These are phyloP conservation scores for Tyria jacobaeae DNA, from an alignment of 2,888 invertebrate species.

Conservation along the genomic window DNA sequence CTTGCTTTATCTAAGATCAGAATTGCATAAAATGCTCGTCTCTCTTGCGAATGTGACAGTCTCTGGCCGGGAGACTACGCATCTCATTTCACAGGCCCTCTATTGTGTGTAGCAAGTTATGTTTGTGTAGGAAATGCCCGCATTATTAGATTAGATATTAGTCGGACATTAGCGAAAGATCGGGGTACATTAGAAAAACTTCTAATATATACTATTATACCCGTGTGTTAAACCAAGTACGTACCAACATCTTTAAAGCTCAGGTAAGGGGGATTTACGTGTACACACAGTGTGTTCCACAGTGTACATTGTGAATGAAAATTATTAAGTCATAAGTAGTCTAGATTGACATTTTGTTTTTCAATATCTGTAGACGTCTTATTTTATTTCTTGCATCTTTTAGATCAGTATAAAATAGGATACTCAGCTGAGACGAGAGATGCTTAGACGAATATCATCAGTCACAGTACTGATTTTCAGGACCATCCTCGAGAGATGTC, in stretches of 20 bases:
- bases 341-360: too few relatives aligned
- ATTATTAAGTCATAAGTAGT: too few relatives aligned
- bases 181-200: constrained; percentile 19
- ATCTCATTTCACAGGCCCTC: constrained; percentile 70
- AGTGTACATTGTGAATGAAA: too few relatives aligned
- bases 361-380: too few relatives aligned
- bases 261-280: too few relatives aligned
- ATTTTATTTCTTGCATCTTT: too few relatives aligned
- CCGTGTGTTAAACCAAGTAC: neutral
- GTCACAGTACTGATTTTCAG: neutral
- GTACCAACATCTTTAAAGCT: too few relatives aligned
- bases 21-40: constrained; percentile 84
- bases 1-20: constrained; percentile 81
- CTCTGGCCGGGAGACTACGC: constrained; percentile 69
- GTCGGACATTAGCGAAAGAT: constrained; percentile 27
- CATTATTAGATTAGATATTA: constrained; percentile 41
- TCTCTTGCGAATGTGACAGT: constrained; percentile 76
- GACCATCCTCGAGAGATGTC: too few relatives aligned
- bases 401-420: neutral
- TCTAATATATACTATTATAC: constrained; percentile 12
- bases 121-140: constrained; percentile 51
- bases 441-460: neutral
- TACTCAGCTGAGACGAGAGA: too few relatives aligned
- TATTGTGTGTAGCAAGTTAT: constrained; percentile 52
- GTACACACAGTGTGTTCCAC: too few relatives aligned